These are phyloP conservation scores for Papio anubis DNA, from an alignment of 2,113 vertebrate genomes.

Conservation along the genomic window DNA sequence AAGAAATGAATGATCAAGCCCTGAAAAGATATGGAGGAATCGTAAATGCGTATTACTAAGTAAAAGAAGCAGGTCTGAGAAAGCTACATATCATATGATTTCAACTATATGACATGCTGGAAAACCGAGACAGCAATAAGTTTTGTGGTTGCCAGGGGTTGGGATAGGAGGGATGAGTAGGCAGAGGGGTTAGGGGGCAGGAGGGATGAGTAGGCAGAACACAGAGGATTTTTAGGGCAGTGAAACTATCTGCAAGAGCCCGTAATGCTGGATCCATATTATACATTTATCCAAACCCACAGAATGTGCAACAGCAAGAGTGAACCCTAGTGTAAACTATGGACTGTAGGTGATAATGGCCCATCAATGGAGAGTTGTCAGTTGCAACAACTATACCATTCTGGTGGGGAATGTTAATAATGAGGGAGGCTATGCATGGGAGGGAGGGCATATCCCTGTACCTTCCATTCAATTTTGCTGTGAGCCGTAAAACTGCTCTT, in stretches of 20 bases:
- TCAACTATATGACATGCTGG: neutral
- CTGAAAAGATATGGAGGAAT: neutral
- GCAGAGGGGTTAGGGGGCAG: neutral
- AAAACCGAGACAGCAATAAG: neutral
- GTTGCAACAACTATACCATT: neutral
- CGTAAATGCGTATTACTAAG: neutral
- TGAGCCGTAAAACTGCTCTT: neutral
- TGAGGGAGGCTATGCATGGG: neutral
- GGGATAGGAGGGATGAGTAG: too few relatives aligned
- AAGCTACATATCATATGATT: too few relatives aligned
- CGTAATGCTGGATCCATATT: accelerated
- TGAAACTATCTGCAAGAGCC: neutral
- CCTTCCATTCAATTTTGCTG: neutral
- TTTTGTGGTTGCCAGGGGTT: neutral
- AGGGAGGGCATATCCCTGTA: neutral
- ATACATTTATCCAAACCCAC: neutral
- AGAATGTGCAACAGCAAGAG: too few relatives aligned
- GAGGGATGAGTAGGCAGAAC: neutral
- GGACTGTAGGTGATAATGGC: neutral
- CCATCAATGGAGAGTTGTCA: too few relatives aligned
- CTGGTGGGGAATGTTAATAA: neutral
- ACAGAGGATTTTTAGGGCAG: neutral
- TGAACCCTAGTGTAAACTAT: neutral
- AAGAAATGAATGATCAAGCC: neutral
- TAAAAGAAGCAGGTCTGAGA: neutral